These are phyloP conservation scores for Tyrophagus putrescentiae DNA, from an alignment of 1,140 invertebrate genomes.

Conservation along the genomic window DNA sequence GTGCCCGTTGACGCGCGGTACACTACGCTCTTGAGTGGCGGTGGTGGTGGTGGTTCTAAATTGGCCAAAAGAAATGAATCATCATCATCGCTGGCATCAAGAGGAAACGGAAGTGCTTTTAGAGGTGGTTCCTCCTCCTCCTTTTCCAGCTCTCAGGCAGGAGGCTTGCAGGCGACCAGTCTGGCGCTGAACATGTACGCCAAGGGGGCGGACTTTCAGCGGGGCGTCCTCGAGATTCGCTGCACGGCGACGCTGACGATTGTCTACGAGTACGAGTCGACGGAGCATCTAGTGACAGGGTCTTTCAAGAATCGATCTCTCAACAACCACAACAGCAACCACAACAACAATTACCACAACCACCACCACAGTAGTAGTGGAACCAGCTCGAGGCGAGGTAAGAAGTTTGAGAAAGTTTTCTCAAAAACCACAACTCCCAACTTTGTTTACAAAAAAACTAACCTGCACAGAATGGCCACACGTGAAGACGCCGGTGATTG, in stretches of 20 bases:
- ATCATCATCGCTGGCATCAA: not conserved
- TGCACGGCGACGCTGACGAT: slow-evolving; percentile 17
- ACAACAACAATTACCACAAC: too few species aligned
- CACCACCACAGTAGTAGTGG: too few species aligned
- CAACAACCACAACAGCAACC: too few species aligned
- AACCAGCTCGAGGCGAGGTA: not conserved
- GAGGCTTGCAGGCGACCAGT: not conserved
- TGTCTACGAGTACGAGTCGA: slow-evolving; percentile 9
- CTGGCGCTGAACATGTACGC: slow-evolving; percentile 16
- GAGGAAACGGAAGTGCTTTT: not conserved
- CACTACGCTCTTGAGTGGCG: too few species aligned
- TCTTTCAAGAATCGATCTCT: slow-evolving; percentile 7
- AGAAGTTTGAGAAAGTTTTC: too few species aligned
- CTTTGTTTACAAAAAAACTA: not conserved
- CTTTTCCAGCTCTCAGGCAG: not conserved
- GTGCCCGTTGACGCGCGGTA: too few species aligned
- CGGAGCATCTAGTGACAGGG: slow-evolving; percentile 6
- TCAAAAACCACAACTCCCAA: not conserved
- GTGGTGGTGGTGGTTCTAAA: not conserved
- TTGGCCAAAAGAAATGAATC: not conserved
- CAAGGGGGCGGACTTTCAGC: not conserved
- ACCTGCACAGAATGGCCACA: slow-evolving; percentile 13
- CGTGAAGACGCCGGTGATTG: slow-evolving; percentile 57
- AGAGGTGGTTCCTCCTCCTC: slow-evolving; percentile 2
- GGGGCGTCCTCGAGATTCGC: slow-evolving; percentile 11